phyloP scores from a whole-genome alignment of 2,888 invertebrate species.

The Amphipoea lucens region DNA sequence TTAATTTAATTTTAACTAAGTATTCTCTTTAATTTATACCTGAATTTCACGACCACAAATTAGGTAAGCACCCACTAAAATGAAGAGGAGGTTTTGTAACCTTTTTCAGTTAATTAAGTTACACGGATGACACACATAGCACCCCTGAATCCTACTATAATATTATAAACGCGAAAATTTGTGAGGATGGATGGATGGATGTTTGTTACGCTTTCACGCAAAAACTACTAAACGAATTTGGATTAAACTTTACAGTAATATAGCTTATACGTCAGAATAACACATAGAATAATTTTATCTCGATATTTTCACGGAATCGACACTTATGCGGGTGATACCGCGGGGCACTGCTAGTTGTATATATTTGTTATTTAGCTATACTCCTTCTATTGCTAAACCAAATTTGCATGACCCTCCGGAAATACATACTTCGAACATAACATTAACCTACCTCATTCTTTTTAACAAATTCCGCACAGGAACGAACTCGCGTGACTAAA shows the following conservation, averaged over 20 bases:
- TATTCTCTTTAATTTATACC: slow-evolving; percentile 12
- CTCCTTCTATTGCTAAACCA: too few species aligned
- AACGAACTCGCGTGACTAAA: slow-evolving; percentile 22
- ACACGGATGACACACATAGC: not conserved
- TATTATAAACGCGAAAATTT: too few species aligned
- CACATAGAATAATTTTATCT: too few species aligned
- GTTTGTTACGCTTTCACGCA: too few species aligned
- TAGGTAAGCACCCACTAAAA: not conserved
- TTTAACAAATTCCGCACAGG: slow-evolving; percentile 4
- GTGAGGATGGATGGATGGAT: too few species aligned
- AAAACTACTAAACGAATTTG: too few species aligned
- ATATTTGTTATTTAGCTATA: not conserved
- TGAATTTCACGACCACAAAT: slow-evolving; percentile 4
- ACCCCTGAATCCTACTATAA: not conserved
- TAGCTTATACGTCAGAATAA: too few species aligned
- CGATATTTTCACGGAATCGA: too few species aligned
- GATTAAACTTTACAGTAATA: too few species aligned
- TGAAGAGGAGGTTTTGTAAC: not conserved
- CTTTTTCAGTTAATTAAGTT: slow-evolving; percentile 5
- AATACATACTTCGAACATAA: not conserved
- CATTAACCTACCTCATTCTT: not conserved
- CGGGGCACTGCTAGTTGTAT: not conserved
- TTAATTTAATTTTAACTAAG: not conserved
- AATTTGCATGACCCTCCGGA: slow-evolving; percentile 13
- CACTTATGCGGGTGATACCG: too few species aligned